phyloP scores from a whole-genome alignment of 1,140 invertebrate genomes.

The Sitobion miscanthi region DNA sequence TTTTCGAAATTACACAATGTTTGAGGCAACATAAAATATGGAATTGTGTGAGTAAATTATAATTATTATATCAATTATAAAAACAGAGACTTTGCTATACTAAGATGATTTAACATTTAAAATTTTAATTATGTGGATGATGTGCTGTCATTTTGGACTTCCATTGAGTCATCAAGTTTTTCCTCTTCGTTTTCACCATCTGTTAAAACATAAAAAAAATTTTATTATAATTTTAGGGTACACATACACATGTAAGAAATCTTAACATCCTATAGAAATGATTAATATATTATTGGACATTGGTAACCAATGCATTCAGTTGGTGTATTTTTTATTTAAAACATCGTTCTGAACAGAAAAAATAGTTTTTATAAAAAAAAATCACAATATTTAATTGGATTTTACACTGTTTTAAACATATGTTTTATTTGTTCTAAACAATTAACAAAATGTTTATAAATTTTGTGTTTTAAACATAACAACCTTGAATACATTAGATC shows the following conservation, averaged over 20 bases:
- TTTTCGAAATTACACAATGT: conserved; percentile 5
- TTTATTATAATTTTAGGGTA: not conserved
- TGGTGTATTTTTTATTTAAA: too few relatives aligned
- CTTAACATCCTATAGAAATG: too few relatives aligned
- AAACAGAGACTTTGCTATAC: not conserved
- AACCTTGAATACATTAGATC: too few relatives aligned
- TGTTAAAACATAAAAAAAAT: not conserved
- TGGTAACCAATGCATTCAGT: too few relatives aligned
- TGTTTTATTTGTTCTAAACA: too few relatives aligned
- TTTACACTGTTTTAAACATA: too few relatives aligned
- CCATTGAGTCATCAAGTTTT: conserved; percentile 7
- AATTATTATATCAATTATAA: conserved; percentile 11
- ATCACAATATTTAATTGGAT: too few relatives aligned
- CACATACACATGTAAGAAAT: not conserved
- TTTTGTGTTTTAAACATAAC: too few relatives aligned
- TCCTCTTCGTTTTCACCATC: conserved; percentile 29
- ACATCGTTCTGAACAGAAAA: too few relatives aligned
- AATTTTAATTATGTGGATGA: conserved; percentile 5
- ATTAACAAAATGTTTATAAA: too few relatives aligned
- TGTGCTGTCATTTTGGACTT: conserved; percentile 31
- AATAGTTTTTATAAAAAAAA: too few relatives aligned
- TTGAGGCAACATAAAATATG: not conserved
- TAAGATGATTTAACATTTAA: not conserved
- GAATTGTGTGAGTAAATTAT: conserved; percentile 15
- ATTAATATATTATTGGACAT: too few relatives aligned